Conservation (phyloP, 2,888 invertebrate species). For the Chironomus riparius region DNA sequence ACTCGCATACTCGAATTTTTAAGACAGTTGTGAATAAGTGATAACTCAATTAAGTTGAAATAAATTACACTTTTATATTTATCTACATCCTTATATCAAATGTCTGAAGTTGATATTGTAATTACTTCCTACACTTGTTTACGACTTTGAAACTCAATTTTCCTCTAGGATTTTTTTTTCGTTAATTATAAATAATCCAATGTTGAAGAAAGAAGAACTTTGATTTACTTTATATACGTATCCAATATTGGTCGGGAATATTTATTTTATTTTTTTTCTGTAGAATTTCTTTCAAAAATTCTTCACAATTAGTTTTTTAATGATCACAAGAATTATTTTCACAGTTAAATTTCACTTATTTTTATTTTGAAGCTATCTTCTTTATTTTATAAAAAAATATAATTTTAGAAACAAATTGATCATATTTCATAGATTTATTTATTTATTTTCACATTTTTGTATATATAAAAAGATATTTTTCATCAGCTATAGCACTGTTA, state of each 20-base stretch:
- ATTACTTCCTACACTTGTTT: neutral
- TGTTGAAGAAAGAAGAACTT: neutral
- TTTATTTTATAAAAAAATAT: too few species aligned
- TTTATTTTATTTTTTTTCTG: too few species aligned
- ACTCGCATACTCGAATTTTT: neutral
- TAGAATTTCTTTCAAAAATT: neutral
- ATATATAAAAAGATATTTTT: too few species aligned
- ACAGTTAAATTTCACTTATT: too few species aligned
- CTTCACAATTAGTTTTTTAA: neutral
- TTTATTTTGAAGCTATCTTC: too few species aligned
- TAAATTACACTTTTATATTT: neutral
- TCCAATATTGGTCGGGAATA: too few species aligned
- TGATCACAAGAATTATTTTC: neutral
- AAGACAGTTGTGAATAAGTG: neutral
- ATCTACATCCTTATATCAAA: neutral
- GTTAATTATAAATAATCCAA: neutral
- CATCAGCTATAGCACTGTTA: too few species aligned
- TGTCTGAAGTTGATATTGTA: neutral
- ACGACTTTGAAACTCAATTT: neutral
- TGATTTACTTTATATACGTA: too few species aligned
- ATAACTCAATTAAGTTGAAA: neutral
- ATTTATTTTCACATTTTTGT: too few species aligned
- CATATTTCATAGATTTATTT: too few species aligned
- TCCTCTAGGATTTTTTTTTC: neutral
- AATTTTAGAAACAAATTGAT: too few species aligned